phyloP scores from a whole-genome alignment of 1,140 invertebrate species.

The Sarcophaga bullata region DNA sequence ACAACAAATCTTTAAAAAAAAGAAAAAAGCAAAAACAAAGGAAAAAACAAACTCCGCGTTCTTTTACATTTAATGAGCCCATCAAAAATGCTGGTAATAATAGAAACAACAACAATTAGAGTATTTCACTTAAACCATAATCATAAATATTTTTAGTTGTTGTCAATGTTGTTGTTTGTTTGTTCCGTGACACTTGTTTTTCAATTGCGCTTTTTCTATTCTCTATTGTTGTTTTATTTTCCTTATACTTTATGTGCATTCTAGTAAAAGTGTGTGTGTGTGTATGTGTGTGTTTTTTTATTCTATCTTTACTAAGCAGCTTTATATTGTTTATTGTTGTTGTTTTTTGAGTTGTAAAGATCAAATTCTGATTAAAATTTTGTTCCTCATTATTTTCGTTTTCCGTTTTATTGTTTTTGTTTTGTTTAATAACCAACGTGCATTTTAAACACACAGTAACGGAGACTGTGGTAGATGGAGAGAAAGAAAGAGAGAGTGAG shows the following conservation, averaged over 20 bases:
- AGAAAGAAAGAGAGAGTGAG: no score
- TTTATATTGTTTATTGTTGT: not conserved
- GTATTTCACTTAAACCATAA: no score
- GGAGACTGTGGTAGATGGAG: no score
- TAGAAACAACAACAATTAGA: not conserved
- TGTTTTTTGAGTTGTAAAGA: not conserved
- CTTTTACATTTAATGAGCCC: not conserved
- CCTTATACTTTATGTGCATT: no score
- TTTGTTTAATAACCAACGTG: not conserved
- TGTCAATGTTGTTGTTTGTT: not conserved
- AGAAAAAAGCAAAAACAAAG: no score
- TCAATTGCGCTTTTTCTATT: not conserved
- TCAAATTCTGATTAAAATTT: not conserved
- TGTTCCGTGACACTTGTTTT: conserved; percentile 26
- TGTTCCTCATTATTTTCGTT: not conserved
- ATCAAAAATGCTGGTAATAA: not conserved
- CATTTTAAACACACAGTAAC: no score
- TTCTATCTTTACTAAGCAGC: no score
- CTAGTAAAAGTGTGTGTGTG: no score
- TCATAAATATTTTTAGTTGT: not conserved
- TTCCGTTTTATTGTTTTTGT: not conserved
- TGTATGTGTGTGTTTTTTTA: no score
- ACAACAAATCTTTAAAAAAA: no score
- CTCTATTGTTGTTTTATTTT: no score
- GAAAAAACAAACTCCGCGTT: not conserved